These are phyloP conservation scores for Mormyrus hasselquistii DNA, from an alignment of 2,797 vertebrate genomes.

Conservation along the genomic window DNA sequence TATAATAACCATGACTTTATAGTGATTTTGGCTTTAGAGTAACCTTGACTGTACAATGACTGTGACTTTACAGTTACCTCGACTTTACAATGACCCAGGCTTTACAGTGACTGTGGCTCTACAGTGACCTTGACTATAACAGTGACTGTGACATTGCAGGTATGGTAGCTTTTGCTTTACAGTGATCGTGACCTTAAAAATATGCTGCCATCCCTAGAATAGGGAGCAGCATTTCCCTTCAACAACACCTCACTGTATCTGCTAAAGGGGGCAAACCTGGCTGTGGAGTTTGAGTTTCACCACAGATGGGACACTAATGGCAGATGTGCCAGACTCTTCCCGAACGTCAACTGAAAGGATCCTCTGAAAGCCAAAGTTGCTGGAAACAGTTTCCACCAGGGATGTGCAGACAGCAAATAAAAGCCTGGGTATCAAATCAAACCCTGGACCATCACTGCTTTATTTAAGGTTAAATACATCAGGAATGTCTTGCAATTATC, in stretches of 20 bases:
- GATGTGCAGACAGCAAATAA: background rate
- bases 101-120: background rate
- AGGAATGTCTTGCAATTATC: background rate
- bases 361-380: background rate
- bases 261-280: background rate
- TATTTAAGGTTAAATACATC: background rate
- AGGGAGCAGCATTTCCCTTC: background rate
- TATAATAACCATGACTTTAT: background rate
- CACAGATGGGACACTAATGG: background rate
- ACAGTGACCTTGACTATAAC: background rate
- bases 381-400: background rate
- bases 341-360: background rate
- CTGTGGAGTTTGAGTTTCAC: background rate
- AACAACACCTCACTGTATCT: background rate
- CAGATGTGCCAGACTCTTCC: background rate
- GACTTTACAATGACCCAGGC: background rate
- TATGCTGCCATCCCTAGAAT: background rate
- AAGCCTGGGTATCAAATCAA: background rate
- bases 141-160: background rate
- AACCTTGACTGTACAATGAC: background rate
- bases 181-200: background rate
- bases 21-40: background rate
- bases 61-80: background rate
- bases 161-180: background rate
- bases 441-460: background rate